Evolutionary conservation across 2,797 vertebrate genomes (phyloP).

Genomic region (Diplodus puntazzo): DNA sequence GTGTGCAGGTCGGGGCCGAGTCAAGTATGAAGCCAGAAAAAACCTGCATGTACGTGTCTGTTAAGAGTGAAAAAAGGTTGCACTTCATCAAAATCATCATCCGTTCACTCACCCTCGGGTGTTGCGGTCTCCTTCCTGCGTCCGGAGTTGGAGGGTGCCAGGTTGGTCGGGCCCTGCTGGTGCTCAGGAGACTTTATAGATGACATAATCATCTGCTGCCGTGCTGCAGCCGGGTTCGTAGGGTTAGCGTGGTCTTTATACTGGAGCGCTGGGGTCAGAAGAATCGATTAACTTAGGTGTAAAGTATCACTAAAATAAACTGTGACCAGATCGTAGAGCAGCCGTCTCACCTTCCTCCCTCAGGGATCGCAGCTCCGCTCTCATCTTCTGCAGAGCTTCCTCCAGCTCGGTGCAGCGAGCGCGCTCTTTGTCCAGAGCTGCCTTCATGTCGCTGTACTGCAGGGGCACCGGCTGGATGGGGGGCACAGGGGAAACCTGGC

Average conservation of each 20-base stretch:
- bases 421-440: conserved; percentile 97
- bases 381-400: conserved; percentile 97
- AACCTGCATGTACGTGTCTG: conserved; percentile 22
- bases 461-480: conserved; percentile 91
- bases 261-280: conserved; percentile 88
- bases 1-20: conserved; percentile 33
- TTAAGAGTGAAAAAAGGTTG: not conserved
- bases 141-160: conserved; percentile 91
- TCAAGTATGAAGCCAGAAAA: not conserved
- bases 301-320: not conserved
- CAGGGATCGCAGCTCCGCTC: conserved; percentile 93
- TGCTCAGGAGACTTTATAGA: conserved; percentile 97
- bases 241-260: conserved; percentile 94
- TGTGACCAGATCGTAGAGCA: not conserved
- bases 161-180: conserved; percentile 91
- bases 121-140: conserved; percentile 94
- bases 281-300: not conserved
- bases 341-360: conserved; percentile 92
- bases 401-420: conserved; percentile 94
- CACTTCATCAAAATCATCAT: not conserved
- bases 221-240: conserved; percentile 88
- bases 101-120: conserved; percentile 89
- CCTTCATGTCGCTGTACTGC: conserved; percentile 98
- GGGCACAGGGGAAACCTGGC: conserved; percentile 74
- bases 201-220: conserved; percentile 98